Conservation (phyloP, 37 sponge, comb jelly and placozoan species). For the Agelas oroides region DNA sequence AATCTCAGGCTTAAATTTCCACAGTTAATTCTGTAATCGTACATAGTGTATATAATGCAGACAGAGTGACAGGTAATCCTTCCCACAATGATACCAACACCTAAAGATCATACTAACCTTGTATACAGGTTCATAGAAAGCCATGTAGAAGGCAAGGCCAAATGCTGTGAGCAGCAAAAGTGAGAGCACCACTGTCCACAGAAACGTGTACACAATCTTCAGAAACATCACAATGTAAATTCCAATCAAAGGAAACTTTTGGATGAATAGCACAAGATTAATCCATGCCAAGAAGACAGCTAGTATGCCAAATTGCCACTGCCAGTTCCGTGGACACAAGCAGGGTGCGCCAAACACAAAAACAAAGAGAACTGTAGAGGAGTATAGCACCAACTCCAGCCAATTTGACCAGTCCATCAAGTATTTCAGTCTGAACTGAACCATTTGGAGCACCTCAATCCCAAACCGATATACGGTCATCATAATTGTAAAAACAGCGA, state of each 20-base stretch:
- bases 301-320: conserved; percentile 89
- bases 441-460: conserved; percentile 66
- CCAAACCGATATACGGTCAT: conserved; percentile 52
- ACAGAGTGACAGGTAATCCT: no score
- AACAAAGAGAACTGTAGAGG: conserved; percentile 53
- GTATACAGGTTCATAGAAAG: conserved; percentile 60
- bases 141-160: conserved; percentile 92
- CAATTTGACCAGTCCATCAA: conserved; percentile 62
- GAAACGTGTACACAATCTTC: conserved; percentile 88
- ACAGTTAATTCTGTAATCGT: no score
- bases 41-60: no score
- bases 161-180: conserved; percentile 90
- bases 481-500: conserved; percentile 48
- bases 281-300: conserved; percentile 92
- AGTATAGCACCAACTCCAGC: conserved; percentile 64
- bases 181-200: conserved; percentile 75
- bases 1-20: no score
- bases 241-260: conserved; percentile 79
- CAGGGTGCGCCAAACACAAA: conserved; percentile 36
- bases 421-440: conserved; percentile 46
- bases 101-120: no score
- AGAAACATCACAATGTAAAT: conserved; percentile 98
- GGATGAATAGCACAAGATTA: conserved; percentile 78
- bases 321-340: conserved; percentile 56
- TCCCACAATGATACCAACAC: no score